Evolutionary conservation across 2,888 invertebrate species (phyloP), one percentile per base, ranked within the genome.

Genomic region (Scaptomyza flava): DNA sequence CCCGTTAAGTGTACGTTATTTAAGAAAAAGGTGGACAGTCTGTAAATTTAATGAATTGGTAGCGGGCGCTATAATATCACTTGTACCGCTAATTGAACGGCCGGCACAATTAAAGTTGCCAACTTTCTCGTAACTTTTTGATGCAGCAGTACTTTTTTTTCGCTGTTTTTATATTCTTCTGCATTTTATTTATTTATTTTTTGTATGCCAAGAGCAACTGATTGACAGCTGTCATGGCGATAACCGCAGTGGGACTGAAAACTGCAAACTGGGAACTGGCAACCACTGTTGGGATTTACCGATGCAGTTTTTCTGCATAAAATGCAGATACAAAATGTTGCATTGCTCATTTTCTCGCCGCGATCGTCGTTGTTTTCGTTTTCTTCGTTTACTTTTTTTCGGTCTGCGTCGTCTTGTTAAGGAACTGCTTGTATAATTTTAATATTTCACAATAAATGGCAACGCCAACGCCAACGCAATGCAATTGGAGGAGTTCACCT

Each of bases 211-310:
- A 54, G 30, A 52, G 41, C 54, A 59, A 61, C 43, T 82, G 81
- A 87, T 86, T 87, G 87, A 89, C 87, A 86, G 89, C 87, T 87
- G 87, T 87, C 87, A 88, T 63, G 85, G 72, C 78, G 89, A 87
- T 89, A 88, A 82, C 85, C 79, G 81, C 87, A 68, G 53, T 73
- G 85, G 85, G 87, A 82, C 80, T 69, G 69, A 41, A 23, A 54
- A 68, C 53, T 69, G 52, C 9, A 20, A 36, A 43, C 50, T 62
- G 52, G 17, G 45, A 27, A 42, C 52, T 65, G 41, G 57, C 20
- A 31, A 41, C 27, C 58, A 34, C 65, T 59, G 54, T 43, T 64
- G 62, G 51, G 57, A 64, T 61, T 68, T 67, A 64, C 45, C 38
- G 51, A 47, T 51, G 65, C 50, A 27, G 57, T 68, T 69, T 73